Conservation (phyloP, 2,888 invertebrate genomes). For the Eristalinus sepulchralis region DNA sequence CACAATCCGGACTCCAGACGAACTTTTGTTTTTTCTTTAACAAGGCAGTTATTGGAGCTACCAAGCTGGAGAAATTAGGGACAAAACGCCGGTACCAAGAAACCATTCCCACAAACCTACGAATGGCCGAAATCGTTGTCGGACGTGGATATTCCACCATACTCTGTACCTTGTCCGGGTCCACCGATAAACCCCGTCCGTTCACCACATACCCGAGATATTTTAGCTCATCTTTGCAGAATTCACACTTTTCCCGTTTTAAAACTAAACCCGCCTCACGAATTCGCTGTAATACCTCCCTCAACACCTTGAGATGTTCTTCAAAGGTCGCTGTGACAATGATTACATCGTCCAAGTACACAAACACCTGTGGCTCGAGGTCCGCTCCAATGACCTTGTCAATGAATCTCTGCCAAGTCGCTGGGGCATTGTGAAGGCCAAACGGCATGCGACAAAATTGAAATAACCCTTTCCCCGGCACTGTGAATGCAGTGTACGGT, state of each 20-base stretch:
- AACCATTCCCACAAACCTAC: conserved; percentile 36
- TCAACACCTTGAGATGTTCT: too few relatives aligned
- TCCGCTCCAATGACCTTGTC: too few relatives aligned
- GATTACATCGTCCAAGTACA: too few relatives aligned
- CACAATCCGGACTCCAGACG: not conserved
- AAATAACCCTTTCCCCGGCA: too few relatives aligned
- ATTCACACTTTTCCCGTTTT: conserved; percentile 30
- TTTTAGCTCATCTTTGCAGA: conserved; percentile 1
- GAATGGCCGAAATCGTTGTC: conserved; percentile 9
- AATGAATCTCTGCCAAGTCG: too few relatives aligned
- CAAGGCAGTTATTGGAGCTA: conserved; percentile 19
- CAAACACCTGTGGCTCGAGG: too few relatives aligned
- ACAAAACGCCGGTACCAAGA: conserved; percentile 50
- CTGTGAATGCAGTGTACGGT: too few relatives aligned
- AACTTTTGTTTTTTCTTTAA: conserved; percentile 42
- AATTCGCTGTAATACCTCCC: not conserved
- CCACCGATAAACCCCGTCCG: conserved; percentile 17
- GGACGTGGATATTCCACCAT: conserved; percentile 39
- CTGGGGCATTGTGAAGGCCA: too few relatives aligned
- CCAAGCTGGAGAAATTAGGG: conserved; percentile 18
- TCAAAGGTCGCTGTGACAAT: too few relatives aligned
- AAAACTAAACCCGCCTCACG: conserved; percentile 11
- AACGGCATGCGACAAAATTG: too few relatives aligned
- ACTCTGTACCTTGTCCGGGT: conserved; percentile 43
- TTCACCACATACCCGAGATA: conserved; percentile 44